Base-by-base conservation (phyloP, 2,113 vertebrate genomes). In the Pelmatolapia mariae region DNA sequence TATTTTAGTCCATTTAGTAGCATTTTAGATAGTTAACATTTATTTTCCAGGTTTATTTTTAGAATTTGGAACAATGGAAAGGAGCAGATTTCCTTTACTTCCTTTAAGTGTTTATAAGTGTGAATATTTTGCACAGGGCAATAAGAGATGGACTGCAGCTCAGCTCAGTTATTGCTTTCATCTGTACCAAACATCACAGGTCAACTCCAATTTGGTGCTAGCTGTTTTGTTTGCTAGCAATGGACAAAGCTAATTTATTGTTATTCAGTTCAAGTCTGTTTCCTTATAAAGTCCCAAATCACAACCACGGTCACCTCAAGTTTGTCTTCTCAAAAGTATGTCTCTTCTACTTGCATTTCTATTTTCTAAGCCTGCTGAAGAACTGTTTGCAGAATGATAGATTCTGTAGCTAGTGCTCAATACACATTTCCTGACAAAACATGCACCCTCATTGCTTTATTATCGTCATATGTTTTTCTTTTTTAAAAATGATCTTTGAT, bases 341-440 rank as follows among this genome's bases (percentile, higher is more conserved):
- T 91, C 86, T 71, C 13, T 12, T 7, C 29, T 36, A 29, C 31
- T 80, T 24, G 50, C 47, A 16, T 54, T 84, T 33, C 40, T 91
- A 86, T 91, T 89, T 91, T 89, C 86, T 88, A 82, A 91, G 66
- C 73, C 88, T 38, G 73, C 80, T 71, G 68, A 89, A 84, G 78
- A 88, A 88, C 83, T 82, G 79, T 88, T 59, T 78, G 59, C 59
- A 52, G 15, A 66, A 71, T 80, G 57, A 16, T 43, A 88, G 91
- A 89, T 86, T 86, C 63, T 83, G 47, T 88, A 90, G 86, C 57
- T 61, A 54, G 33, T 81, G 57, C 85, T 84, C 63, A 53, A 83
- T 91, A 86, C 83, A 16, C 22, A 81, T 68, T 89, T 82, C 38
- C 78, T 80, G 76, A 76, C 61, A 88, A 83, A 80, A 81, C 82